Percentiles rank a stretch among this genome's conserved stretches.
phyloP scores from a whole-genome alignment of 2,888 invertebrate species.

The Clivina fossor region DNA sequence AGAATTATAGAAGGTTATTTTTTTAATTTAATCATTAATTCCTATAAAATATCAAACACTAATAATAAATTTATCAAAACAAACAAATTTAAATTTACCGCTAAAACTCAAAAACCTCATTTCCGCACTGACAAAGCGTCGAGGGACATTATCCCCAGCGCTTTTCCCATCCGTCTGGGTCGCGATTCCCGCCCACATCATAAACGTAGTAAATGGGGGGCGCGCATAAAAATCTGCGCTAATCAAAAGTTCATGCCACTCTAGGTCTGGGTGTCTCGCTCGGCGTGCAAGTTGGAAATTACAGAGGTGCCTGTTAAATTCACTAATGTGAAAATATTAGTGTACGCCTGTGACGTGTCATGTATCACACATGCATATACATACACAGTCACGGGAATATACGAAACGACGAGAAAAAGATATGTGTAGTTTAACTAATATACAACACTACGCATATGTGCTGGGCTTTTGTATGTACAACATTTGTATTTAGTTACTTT shows the following conservation, averaged over 20 bases:
- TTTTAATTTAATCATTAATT: too few species aligned
- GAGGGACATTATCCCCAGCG: background rate
- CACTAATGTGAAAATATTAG: conserved; percentile 29
- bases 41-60: too few species aligned
- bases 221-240: conserved; percentile 30
- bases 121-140: too few species aligned
- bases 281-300: conserved; percentile 16
- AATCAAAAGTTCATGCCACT: conserved; percentile 25
- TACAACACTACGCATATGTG: too few species aligned
- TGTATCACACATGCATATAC: conserved; percentile 10
- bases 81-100: background rate
- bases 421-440: too few species aligned
- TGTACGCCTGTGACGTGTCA: conserved; percentile 16
- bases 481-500: too few species aligned
- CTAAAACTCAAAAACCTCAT: background rate
- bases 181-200: conserved; percentile 5
- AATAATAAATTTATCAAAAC: background rate
- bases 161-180: background rate
- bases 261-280: conserved; percentile 4
- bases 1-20: too few species aligned
- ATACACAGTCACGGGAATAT: background rate
- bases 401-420: too few species aligned
- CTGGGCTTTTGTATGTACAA: too few species aligned
- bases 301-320: conserved; percentile 27
- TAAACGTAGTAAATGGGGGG: conserved; percentile 13